Evolutionary conservation across 2,113 vertebrate genomes (phyloP).

Genomic region (Aix galericulata): DNA sequence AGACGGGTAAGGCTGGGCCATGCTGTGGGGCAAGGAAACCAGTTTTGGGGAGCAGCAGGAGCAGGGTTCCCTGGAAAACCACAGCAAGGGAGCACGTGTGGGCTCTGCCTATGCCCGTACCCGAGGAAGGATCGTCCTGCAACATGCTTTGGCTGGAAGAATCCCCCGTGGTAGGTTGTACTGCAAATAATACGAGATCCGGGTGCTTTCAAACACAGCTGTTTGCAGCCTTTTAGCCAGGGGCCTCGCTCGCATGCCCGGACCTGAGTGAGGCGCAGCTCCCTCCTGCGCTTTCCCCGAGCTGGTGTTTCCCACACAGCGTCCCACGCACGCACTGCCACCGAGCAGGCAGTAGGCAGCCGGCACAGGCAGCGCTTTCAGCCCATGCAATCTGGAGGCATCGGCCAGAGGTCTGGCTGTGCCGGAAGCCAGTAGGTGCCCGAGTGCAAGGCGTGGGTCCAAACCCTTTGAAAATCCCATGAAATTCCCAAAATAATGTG

Average conservation of each 20-base stretch:
- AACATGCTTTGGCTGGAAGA: neutral
- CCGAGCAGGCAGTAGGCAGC: neutral
- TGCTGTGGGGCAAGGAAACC: neutral
- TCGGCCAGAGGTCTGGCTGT: accelerated
- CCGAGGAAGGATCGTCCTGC: accelerated
- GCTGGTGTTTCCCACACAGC: neutral
- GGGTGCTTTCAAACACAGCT: neutral
- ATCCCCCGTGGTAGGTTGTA: neutral
- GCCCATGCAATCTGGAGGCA: neutral
- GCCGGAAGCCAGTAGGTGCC: accelerated
- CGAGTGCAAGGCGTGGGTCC: accelerated
- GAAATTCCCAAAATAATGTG: no score
- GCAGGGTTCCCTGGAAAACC: accelerated
- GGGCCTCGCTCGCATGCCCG: neutral
- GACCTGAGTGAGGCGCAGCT: neutral
- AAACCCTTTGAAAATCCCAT: accelerated
- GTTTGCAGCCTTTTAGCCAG: neutral
- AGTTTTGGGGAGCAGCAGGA: neutral
- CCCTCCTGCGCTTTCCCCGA: neutral
- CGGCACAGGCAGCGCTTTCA: neutral
- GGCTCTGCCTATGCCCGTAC: neutral
- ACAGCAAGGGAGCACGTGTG: accelerated
- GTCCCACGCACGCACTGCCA: neutral
- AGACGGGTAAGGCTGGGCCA: accelerated
- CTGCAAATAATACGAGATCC: accelerated